Evolutionary conservation across 2,113 vertebrate genomes (phyloP).

Genomic region (Cacatua alba): DNA sequence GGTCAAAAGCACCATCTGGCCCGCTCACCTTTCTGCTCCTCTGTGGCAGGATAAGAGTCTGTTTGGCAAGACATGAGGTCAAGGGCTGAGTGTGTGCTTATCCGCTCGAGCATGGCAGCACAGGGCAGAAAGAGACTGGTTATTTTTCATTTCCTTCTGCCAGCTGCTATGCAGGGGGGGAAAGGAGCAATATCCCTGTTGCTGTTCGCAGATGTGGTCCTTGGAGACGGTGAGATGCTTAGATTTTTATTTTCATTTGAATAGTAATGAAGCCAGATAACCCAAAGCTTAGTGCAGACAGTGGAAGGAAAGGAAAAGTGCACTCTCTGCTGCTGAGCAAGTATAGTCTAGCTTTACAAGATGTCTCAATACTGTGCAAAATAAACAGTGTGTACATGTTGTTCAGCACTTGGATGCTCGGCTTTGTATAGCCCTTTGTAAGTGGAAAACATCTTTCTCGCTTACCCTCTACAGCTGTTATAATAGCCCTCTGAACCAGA

Average conservation of each 20-base stretch:
- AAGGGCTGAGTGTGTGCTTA: not conserved
- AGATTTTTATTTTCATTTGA: not conserved
- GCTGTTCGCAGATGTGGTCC: not conserved
- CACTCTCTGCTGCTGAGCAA: rapidly evolving
- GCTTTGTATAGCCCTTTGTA: not conserved
- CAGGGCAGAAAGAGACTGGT: not conserved
- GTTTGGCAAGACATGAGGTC: not conserved
- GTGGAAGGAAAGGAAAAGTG: not conserved
- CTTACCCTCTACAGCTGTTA: not conserved
- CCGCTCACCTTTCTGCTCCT: not conserved
- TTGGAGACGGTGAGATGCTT: not conserved
- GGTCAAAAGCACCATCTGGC: not conserved
- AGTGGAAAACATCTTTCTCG: not conserved
- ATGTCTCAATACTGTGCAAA: not conserved
- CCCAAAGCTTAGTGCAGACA: not conserved
- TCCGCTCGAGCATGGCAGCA: not conserved
- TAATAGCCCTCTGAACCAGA: not conserved
- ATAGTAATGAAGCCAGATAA: not conserved
- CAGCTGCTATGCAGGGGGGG: rapidly evolving
- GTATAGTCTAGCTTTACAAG: not conserved
- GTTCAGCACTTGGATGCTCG: not conserved
- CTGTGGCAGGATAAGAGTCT: not conserved
- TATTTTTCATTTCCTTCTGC: not conserved
- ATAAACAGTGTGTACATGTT: rapidly evolving
- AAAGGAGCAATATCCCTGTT: not conserved